Base-by-base conservation (phyloP, 1,140 invertebrate genomes). In the Saccostrea echinata region DNA sequence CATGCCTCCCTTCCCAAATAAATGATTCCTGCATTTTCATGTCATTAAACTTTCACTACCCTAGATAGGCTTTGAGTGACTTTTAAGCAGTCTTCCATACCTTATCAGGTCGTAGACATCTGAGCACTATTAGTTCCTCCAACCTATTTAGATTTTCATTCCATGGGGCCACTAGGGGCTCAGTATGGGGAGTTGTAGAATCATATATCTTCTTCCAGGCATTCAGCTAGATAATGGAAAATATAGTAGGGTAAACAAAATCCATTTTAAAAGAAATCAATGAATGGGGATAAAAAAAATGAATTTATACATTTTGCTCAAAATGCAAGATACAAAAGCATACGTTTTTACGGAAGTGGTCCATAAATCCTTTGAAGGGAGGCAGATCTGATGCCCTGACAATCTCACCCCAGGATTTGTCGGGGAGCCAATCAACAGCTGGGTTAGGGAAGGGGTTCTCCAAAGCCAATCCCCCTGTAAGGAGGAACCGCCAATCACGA, bases 321-420 rank as follows among this genome's bases (percentile, higher is more conserved):
- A 83, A 21, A 83, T 24, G 4, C 12, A 43, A 16, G 35, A 1
- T 51, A 55, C 43, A 55, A 13, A 64, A n/a, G 86, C 90, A 86
- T 91, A 95, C 94, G 88, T 92, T 88, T 55, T 93, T 91, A 87
- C 93, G 91, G 84, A 95, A 94, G 85, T 94, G 92, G 43, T 94
- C 94, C 94, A 94, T 94, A 83, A 95, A 93, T 21, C 93, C 94
- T 87, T 93, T 92, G 84, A 95, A 93, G 33, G 93, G 92, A 51
- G 92, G 91, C 3, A 95, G 87, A 84, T 94, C 93, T 27, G 94
- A 94, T 43, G 90, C 92, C 43, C 94, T 87, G 16, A 95, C 94
- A 86, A 95, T 93, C 88, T 95, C 95, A 21, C 93, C 90, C 95
- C 95, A 95, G 1, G 94, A 94, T 89, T 94, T 95, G 55, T 95